These are phyloP conservation scores for Leuciscus idus DNA, from an alignment of 2,113 vertebrate species.

Conservation along the genomic window DNA sequence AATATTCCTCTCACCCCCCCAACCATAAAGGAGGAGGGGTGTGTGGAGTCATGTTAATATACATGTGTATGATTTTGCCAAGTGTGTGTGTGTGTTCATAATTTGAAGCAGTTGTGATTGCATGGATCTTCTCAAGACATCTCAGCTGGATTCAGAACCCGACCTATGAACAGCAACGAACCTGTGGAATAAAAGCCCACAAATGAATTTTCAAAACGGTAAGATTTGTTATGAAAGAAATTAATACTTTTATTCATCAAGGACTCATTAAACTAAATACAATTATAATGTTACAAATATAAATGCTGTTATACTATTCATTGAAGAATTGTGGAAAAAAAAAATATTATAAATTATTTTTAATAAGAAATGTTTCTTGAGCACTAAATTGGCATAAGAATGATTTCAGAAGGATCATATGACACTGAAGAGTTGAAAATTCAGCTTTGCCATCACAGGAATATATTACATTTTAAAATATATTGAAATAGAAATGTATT, in stretches of 20 bases:
- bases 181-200: constrained; percentile 69
- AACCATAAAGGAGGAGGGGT: background rate
- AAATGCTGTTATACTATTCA: no score
- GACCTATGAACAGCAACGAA: constrained; percentile 85
- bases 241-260: background rate
- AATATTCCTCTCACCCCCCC: constrained; percentile 64
- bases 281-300: background rate
- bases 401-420: background rate
- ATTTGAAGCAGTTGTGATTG: background rate
- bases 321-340: no score
- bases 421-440: background rate
- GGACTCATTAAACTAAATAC: background rate
- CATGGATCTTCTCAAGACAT: constrained; percentile 20
- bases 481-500: background rate
- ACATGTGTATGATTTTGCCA: background rate
- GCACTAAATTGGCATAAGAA: background rate
- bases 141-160: constrained; percentile 83
- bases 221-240: background rate
- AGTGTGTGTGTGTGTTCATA: background rate
- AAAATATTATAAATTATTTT: no score
- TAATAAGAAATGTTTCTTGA: background rate
- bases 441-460: background rate
- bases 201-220: background rate
- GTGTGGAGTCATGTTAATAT: no score
- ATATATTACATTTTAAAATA: background rate